Percentiles rank a stretch among this genome's conserved stretches.
Evolutionary conservation across 2,888 invertebrate genomes (phyloP).

Genomic region (Himalopsyche tibetana): DNA sequence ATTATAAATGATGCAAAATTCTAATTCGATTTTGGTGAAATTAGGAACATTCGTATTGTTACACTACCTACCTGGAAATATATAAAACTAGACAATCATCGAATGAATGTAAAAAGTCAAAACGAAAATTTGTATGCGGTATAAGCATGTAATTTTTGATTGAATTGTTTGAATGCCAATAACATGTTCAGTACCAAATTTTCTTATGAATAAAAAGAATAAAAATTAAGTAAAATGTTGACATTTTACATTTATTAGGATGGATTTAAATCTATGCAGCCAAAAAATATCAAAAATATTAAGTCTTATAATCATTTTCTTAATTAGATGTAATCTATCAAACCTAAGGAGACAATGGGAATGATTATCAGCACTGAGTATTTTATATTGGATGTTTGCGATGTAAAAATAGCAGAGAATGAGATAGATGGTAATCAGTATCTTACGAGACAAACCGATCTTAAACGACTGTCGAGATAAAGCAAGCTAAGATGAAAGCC

Average conservation of each 20-base stretch:
- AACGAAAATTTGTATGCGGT: too few species aligned
- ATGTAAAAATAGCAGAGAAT: too few species aligned
- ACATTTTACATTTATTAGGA: not conserved
- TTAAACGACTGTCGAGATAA: too few species aligned
- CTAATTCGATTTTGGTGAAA: too few species aligned
- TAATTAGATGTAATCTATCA: not conserved
- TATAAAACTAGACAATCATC: too few species aligned
- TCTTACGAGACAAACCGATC: too few species aligned
- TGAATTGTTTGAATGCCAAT: not conserved
- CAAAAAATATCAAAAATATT: slow-evolving; percentile 26
- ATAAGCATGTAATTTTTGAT: not conserved
- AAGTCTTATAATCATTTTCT: not conserved
- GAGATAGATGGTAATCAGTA: too few species aligned
- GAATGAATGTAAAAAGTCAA: not conserved
- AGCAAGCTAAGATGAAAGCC: too few species aligned
- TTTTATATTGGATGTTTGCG: not conserved
- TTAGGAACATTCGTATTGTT: too few species aligned
- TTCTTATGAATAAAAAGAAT: not conserved
- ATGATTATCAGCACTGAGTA: not conserved
- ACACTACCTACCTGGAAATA: not conserved
- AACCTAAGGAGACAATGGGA: not conserved
- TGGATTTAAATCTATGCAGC: slow-evolving; percentile 8
- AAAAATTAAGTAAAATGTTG: not conserved
- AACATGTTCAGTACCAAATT: not conserved
- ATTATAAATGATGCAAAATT: too few species aligned